Evolutionary conservation across 2,797 vertebrate genomes (phyloP).

Genomic region (Eremophila alpestris): DNA sequence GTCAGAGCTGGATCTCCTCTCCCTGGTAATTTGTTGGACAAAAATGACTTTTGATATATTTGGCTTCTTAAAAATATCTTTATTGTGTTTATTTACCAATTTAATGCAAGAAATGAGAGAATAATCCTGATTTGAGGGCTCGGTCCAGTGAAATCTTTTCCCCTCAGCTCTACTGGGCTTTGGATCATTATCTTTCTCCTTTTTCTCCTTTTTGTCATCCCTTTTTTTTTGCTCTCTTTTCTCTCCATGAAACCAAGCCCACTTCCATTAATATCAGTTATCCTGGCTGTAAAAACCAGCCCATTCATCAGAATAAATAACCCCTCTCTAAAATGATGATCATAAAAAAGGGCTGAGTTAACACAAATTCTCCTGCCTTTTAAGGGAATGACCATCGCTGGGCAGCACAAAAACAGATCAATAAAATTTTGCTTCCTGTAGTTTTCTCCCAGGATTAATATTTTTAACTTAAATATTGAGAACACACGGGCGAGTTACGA

Average conservation of each 20-base stretch:
- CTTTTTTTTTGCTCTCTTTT: neutral
- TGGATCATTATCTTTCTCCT: neutral
- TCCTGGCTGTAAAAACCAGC: neutral
- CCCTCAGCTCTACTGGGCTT: neutral
- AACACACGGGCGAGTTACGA: neutral
- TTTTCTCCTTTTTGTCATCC: neutral
- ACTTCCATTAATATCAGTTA: neutral
- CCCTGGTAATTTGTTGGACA: neutral
- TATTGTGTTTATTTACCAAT: neutral
- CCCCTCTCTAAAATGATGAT: neutral
- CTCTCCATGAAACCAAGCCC: neutral
- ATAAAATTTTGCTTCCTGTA: neutral
- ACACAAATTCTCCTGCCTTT: neutral
- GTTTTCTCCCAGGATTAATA: neutral
- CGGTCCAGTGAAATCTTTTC: neutral
- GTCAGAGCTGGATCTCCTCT: neutral
- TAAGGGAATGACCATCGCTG: neutral
- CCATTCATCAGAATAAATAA: neutral
- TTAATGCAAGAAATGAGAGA: neutral
- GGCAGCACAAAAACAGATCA: neutral
- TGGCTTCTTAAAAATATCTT: neutral
- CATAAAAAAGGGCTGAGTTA: neutral
- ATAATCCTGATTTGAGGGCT: neutral
- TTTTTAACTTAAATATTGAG: neutral
- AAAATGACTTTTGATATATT: fast-evolving